phyloP scores from a whole-genome alignment of 2,113 vertebrate genomes.

The Tetrao urogallus region DNA sequence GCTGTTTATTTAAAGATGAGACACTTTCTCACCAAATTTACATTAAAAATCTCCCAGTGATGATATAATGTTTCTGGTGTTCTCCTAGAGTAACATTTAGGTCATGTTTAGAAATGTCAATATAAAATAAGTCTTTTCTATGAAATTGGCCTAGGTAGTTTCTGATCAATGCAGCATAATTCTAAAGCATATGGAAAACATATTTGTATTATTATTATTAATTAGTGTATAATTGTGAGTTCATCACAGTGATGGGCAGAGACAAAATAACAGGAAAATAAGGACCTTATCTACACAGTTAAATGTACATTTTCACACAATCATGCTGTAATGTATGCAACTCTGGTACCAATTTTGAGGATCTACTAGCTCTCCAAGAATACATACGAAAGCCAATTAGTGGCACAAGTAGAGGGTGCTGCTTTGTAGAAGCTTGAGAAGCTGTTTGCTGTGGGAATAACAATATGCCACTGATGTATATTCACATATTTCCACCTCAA shows the following conservation, averaged over 20 bases:
- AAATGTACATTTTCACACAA: neutral
- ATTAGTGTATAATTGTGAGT: neutral
- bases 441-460: neutral
- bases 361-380: neutral
- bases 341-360: neutral
- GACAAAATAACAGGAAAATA: neutral
- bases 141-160: neutral
- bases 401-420: neutral
- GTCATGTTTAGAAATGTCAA: neutral
- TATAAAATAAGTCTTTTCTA: neutral
- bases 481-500: neutral
- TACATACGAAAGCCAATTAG: neutral
- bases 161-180: neutral
- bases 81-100: neutral
- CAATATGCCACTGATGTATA: neutral
- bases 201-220: neutral
- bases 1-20: neutral
- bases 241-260: neutral
- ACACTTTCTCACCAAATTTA: neutral
- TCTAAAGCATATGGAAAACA: neutral
- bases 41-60: neutral
- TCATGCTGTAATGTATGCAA: neutral
- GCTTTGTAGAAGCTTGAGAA: neutral
- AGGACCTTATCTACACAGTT: neutral
- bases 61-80: neutral